Percentiles rank a stretch among this genome's conserved stretches.
phyloP scores from a whole-genome alignment of 2,113 vertebrate species.

The Psittacula cyanocephala region DNA sequence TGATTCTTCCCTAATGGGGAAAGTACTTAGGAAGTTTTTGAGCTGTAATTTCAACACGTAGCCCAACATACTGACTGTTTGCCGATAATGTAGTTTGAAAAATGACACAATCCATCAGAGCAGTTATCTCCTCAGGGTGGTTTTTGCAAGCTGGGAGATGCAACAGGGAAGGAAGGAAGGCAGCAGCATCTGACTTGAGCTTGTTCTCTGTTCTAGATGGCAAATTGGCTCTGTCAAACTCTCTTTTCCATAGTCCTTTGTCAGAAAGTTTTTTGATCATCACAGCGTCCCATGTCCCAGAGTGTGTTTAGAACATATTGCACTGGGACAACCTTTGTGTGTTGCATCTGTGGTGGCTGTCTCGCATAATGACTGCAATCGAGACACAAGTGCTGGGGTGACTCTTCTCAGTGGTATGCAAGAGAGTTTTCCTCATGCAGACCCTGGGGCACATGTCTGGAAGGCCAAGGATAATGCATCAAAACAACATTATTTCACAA shows the following conservation, averaged over 20 bases:
- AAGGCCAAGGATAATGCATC: not conserved
- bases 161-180: not conserved
- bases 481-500: not conserved
- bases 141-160: not conserved
- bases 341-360: not conserved
- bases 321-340: not conserved
- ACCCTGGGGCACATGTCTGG: not conserved
- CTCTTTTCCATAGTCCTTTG: not conserved
- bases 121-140: not conserved
- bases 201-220: not conserved
- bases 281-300: not conserved
- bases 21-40: conserved; percentile 26
- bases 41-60: conserved; percentile 19
- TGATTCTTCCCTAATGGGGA: conserved; percentile 59
- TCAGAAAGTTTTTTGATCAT: conserved; percentile 2
- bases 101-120: not conserved
- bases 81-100: not conserved
- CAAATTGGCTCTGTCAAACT: not conserved
- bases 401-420: not conserved
- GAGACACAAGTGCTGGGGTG: not conserved
- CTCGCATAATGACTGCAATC: not conserved
- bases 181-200: not conserved
- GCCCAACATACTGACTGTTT: not conserved
- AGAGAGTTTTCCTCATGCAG: not conserved
- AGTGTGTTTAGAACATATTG: not conserved